Percentiles rank a stretch among this genome's conserved stretches.
Conservation (phyloP, 2,113 vertebrate genomes). For the Micronisus gabar region DNA sequence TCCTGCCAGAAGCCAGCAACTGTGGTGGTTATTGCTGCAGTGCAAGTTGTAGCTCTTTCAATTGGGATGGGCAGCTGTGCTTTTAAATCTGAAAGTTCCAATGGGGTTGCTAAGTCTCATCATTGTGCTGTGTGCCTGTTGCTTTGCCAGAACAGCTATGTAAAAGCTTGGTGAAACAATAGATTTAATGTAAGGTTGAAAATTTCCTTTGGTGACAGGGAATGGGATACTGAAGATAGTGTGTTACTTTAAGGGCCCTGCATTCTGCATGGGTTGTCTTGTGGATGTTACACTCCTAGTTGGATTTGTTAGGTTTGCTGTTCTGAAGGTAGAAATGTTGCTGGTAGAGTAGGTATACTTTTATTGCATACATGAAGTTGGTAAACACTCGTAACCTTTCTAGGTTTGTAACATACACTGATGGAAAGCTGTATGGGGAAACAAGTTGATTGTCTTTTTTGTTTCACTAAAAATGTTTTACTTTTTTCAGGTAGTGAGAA, state of each 20-base stretch:
- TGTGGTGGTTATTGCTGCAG: not conserved
- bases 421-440: not conserved
- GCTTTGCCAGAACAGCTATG: not conserved
- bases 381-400: not conserved
- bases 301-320: not conserved
- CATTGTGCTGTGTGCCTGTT: not conserved
- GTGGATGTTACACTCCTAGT: not conserved
- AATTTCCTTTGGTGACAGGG: not conserved
- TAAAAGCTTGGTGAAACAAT: not conserved
- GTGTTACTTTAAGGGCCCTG: not conserved
- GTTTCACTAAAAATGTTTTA: not conserved
- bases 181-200: not conserved
- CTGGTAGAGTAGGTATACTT: not conserved
- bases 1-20: not conserved
- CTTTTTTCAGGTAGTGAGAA: not conserved
- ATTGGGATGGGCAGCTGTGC: not conserved
- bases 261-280: fast-evolving
- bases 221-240: not conserved
- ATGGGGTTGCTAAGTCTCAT: not conserved
- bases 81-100: not conserved
- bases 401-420: not conserved
- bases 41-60: not conserved
- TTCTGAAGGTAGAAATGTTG: not conserved
- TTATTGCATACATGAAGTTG: not conserved
- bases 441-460: not conserved